Evolutionary conservation across 2,113 vertebrate species (phyloP).

Genomic region (Clarias batrachus): DNA sequence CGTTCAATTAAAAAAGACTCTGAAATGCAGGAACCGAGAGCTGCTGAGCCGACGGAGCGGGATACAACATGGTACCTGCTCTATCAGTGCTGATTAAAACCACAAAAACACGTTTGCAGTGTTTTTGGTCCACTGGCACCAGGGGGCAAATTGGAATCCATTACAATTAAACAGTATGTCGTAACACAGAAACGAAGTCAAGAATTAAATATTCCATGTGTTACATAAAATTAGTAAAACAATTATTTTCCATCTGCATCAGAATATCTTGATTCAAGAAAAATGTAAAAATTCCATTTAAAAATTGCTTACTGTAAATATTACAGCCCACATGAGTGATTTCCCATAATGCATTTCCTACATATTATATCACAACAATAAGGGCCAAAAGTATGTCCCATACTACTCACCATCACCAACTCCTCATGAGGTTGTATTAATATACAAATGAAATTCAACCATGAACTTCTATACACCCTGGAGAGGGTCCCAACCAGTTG

Average conservation of each 20-base stretch:
- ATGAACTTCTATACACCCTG: too few relatives aligned
- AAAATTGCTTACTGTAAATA: not conserved
- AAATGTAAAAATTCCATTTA: not conserved
- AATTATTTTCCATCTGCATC: not conserved
- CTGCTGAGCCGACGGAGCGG: conserved; percentile 27
- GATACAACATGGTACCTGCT: conserved; percentile 36
- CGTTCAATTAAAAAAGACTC: conserved; percentile 56
- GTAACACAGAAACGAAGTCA: not conserved
- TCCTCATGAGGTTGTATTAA: not conserved
- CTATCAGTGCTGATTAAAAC: conserved; percentile 34
- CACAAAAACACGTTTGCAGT: conserved; percentile 21
- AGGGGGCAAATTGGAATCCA: conserved; percentile 3
- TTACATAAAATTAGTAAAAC: not conserved
- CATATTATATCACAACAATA: not conserved
- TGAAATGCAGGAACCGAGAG: conserved; percentile 36
- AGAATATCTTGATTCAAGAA: not conserved
- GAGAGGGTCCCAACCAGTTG: too few relatives aligned
- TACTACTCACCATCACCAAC: not conserved
- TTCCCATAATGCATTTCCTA: not conserved
- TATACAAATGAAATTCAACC: not conserved
- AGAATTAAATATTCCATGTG: not conserved
- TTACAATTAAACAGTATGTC: not conserved
- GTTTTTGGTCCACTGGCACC: not conserved
- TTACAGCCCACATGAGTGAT: not conserved
- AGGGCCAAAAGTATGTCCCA: not conserved